Base-by-base conservation (phyloP, 2,888 invertebrate genomes). In the Portevinia maculata region DNA sequence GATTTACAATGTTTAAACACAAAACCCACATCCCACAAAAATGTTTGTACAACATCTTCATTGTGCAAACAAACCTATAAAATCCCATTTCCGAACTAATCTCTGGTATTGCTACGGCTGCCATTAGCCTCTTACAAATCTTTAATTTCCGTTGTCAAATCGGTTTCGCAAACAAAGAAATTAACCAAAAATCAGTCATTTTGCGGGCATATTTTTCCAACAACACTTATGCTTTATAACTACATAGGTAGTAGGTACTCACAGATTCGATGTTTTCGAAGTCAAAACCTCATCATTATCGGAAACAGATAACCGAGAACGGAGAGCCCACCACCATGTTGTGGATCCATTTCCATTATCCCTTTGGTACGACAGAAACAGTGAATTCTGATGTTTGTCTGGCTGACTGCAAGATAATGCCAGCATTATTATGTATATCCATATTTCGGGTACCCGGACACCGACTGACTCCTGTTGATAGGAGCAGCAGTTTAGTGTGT, bases 291-390 rank as follows among this genome's bases (percentile, higher is more conserved):
- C 70, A 78, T 62, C 53, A 65, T 83, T 57, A 55, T 78, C 67
- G 67, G 39, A 78, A 78, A 67, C 78, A 73, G 71, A 83, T 78
- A 71, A 83, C 44, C 67, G 57, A 64, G 70, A 70, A 71, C 81
- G 65, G 76, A 24, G 13, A 13, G 24, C 48, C 69, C 60, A 71
- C 83, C 83, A 73, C 83, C 71, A 71, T 78, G 83, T 67, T 83
- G 83, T 78, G 55, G 71, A 48, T 81, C 81, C 83, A 83, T 83
- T 83, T 81, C 81, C 83, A 83, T 83, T 83, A 83, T 83, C 83
- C 83, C 71, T 83, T 60, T 34, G 67, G 73, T 37, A 44, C 53
- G 53, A 60, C 53, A 30, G 28, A 15, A 70, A 64, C 70, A 53
- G 37, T 34, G 19, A 70, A 64, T 64, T 60, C 60, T 15, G 53